Percentiles rank a stretch among this genome's conserved stretches.
phyloP scores from a whole-genome alignment of 2,797 vertebrate genomes.

The Falco cherrug region DNA sequence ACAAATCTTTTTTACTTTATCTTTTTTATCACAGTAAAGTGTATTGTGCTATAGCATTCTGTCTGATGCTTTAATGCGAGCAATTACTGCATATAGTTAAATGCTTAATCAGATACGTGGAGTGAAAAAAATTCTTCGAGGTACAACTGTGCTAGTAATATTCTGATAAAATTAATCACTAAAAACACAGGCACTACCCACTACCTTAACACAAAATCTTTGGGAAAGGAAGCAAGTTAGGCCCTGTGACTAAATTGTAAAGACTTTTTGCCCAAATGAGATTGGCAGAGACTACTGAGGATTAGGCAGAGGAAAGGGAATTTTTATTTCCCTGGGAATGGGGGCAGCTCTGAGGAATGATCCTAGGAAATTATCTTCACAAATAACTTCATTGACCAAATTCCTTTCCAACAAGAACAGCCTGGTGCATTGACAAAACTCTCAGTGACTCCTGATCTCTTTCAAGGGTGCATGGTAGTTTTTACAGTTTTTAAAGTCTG shows the following conservation, averaged over 20 bases:
- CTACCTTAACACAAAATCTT: neutral
- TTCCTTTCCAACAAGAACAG: conserved; percentile 26
- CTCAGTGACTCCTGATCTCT: neutral
- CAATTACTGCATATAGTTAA: neutral
- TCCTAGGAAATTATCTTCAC: conserved; percentile 25
- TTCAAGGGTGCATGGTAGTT: neutral
- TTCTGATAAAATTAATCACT: neutral
- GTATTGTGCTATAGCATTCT: neutral
- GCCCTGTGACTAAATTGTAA: neutral
- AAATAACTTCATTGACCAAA: conserved; percentile 5
- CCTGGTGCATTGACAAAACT: neutral
- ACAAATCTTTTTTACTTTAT: neutral
- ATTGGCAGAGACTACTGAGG: neutral
- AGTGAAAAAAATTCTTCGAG: neutral
- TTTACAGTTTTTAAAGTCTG: conserved; percentile 5
- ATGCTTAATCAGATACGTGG: neutral
- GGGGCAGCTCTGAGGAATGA: neutral
- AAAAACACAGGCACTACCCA: neutral
- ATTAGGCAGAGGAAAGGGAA: neutral
- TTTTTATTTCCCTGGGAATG: neutral
- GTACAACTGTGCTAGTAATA: neutral
- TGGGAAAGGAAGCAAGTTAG: neutral
- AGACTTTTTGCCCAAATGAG: neutral
- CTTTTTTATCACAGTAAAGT: neutral
- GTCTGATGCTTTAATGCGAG: neutral